Percentiles rank a stretch among this genome's conserved stretches.
Conservation (phyloP, 2,888 invertebrate species). For the Acleris literana region DNA sequence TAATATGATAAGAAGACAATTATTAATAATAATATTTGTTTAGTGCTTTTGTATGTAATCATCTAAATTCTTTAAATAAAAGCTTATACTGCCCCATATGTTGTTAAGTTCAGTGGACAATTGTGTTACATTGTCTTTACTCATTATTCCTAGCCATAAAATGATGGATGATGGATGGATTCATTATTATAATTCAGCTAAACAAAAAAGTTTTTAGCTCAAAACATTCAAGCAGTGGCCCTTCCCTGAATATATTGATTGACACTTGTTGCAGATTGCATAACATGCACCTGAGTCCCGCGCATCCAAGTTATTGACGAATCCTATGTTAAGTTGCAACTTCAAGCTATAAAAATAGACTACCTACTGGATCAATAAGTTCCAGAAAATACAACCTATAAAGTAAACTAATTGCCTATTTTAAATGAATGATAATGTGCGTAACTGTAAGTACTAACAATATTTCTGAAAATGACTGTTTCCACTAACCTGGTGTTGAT, state of each 20-base stretch:
- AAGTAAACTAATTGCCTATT: constrained; percentile 4
- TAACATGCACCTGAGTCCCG: constrained; percentile 4
- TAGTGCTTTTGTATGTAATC: too few relatives aligned
- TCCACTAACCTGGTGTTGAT: constrained; percentile 86
- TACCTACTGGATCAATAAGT: constrained; percentile 36
- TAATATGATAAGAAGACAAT: too few relatives aligned
- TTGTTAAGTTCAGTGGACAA: too few relatives aligned
- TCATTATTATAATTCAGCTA: too few relatives aligned
- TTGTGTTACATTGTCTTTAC: too few relatives aligned
- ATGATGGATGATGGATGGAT: too few relatives aligned
- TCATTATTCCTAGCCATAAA: too few relatives aligned
- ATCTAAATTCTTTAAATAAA: too few relatives aligned
- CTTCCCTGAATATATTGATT: neutral
- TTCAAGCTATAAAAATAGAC: constrained; percentile 34
- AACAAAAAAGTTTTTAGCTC: too few relatives aligned
- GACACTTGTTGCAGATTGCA: constrained; percentile 21
- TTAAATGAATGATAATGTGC: neutral
- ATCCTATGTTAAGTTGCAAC: constrained; percentile 14
- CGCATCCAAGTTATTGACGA: constrained; percentile 13
- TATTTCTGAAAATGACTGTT: neutral
- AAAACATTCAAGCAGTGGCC: neutral
- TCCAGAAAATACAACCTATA: constrained; percentile 27
- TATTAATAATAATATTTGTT: too few relatives aligned
- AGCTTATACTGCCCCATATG: too few relatives aligned
- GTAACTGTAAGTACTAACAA: too few relatives aligned